Evolutionary conservation across 2,113 vertebrate genomes (phyloP), one percentile per base, ranked within the genome.

Genomic region (Dunckerocampus dactyliophorus): DNA sequence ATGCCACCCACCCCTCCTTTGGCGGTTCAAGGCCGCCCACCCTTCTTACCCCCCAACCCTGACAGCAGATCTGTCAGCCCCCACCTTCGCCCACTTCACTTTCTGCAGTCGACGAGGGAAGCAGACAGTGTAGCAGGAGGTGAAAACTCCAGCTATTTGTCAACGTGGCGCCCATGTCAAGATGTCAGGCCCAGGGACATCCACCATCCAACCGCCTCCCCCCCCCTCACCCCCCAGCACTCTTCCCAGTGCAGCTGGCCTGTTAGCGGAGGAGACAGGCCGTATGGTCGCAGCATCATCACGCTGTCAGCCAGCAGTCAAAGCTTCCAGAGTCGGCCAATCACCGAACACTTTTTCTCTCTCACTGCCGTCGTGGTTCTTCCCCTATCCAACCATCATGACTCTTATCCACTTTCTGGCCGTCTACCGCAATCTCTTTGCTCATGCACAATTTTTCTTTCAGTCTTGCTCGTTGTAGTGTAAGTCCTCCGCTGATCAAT

Each of bases 131-230:
- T 87, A 89, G 88, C 88, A 86, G 87, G 85, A 88, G 89, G 91
- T 86, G 89, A 89, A 90, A 90, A 86, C 88, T 89, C 87, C 81
- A 89, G 89, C 90, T 91, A 92, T 92, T 92, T 90, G 89, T 91
- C 89, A 91, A 89, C 75, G 88, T 83, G 84, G 88, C 79, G 85
- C 85, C 87, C 80, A 76, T 91, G 91, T 92, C 91, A 92, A 90
- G 87, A 87, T 92, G 91, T 92, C 90, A 91, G 83, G 86, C 83
- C 85, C 57, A 55, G 85, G 90, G 89, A 89, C 87, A 87, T 84
- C 82, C 39, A 43, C 39, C 39, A 43, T 39, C 37, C 37, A 39
- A 37, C 34, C 34, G 31, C 34, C 50, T 16, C n/a, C 19, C 19
- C 53, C 20, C 54, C 54, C 34, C 83, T 34, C 31, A 34, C 5